A percentile compares a stretch with the other conserved stretches of the same genome.
Evolutionary conservation across 2,797 vertebrate genomes (phyloP).

Genomic region (Taenioides sp.): DNA sequence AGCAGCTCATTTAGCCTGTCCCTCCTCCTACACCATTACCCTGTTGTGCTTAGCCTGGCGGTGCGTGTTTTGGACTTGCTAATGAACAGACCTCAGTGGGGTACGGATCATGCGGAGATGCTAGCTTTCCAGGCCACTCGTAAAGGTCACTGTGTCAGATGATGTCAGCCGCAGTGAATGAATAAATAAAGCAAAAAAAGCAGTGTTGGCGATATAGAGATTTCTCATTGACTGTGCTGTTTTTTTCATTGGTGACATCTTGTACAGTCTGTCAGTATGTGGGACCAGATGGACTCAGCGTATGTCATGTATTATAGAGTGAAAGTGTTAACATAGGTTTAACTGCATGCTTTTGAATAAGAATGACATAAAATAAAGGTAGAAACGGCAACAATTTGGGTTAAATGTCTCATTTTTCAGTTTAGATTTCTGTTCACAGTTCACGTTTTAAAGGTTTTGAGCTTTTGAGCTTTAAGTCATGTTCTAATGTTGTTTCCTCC

Average conservation of each 20-base stretch:
- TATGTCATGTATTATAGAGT: too few species aligned
- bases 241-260: neutral
- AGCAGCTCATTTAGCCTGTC: neutral
- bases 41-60: neutral
- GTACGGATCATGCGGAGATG: neutral
- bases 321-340: too few species aligned
- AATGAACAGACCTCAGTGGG: neutral
- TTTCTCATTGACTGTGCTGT: neutral
- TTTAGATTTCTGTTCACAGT: too few species aligned
- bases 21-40: neutral
- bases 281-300: too few species aligned
- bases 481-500: too few species aligned
- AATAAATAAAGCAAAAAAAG: too few species aligned
- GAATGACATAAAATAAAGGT: too few species aligned
- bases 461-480: too few species aligned
- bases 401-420: too few species aligned
- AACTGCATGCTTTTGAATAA: too few species aligned
- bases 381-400: too few species aligned
- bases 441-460: too few species aligned
- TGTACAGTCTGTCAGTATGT: neutral
- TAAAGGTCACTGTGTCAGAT: conserved; percentile 9
- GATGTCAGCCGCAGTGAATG: neutral
- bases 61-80: neutral
- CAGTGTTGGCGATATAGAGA: neutral
- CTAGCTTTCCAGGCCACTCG: neutral